These are phyloP conservation scores for Bradysia coprophila DNA, from an alignment of 1,140 invertebrate genomes.

Conservation along the genomic window DNA sequence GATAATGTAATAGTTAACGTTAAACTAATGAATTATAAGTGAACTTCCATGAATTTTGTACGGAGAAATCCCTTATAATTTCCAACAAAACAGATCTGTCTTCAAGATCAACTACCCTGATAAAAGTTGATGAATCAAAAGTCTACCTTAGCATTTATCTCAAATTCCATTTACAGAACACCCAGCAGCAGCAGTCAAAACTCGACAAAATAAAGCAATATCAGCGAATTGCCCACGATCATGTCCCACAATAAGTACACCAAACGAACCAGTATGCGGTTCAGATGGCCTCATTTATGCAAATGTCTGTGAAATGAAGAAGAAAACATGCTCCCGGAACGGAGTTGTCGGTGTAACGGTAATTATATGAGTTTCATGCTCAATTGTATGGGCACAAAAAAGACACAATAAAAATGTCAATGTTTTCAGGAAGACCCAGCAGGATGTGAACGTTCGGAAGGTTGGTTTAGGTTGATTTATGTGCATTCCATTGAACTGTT, in stretches of 20 bases:
- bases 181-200: neutral
- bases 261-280: conserved; percentile 65
- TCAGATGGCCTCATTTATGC: conserved; percentile 73
- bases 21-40: too few relatives aligned
- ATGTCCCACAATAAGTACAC: conserved; percentile 41
- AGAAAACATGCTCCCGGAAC: conserved; percentile 81
- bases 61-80: too few relatives aligned
- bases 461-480: too few relatives aligned
- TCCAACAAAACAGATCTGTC: too few relatives aligned
- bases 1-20: too few relatives aligned
- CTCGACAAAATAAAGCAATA: neutral
- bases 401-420: neutral
- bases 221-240: conserved; percentile 50
- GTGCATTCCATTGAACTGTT: too few relatives aligned
- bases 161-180: too few relatives aligned
- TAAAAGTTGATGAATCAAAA: too few relatives aligned
- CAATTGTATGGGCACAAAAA: too few relatives aligned
- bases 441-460: neutral
- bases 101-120: too few relatives aligned
- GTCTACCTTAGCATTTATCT: too few relatives aligned
- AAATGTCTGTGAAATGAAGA: conserved; percentile 78
- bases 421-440: neutral
- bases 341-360: conserved; percentile 18
- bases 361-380: neutral
- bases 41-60: too few relatives aligned